phyloP scores from a whole-genome alignment of 2,888 invertebrate genomes.

The Lasioglossum figueresi region DNA sequence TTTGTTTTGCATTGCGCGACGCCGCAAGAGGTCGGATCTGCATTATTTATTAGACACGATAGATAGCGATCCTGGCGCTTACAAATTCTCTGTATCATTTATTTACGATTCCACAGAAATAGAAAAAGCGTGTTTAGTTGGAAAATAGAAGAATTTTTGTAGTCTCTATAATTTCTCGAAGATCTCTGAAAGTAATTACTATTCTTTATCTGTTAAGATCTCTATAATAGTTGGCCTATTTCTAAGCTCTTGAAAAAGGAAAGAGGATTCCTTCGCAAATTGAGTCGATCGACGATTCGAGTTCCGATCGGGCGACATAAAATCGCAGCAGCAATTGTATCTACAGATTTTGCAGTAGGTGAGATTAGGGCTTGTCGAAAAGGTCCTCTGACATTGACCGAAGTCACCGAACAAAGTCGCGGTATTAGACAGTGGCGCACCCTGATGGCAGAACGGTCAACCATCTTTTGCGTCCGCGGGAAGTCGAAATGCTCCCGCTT shows the following conservation, averaged over 20 bases:
- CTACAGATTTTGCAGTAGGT: constrained; percentile 37
- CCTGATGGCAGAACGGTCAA: constrained; percentile 25
- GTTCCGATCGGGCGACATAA: constrained; percentile 28
- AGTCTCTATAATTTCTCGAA: neutral
- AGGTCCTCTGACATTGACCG: constrained; percentile 41
- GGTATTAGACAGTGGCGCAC: constrained; percentile 27
- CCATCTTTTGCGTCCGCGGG: constrained; percentile 43
- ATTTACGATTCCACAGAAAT: neutral
- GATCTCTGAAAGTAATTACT: neutral
- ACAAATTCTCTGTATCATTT: neutral
- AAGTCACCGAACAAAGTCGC: neutral
- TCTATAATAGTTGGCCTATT: neutral
- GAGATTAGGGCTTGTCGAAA: constrained; percentile 42
- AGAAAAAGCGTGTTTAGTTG: neutral
- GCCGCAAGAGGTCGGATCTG: neutral
- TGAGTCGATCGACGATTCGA: neutral
- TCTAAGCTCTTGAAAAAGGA: neutral
- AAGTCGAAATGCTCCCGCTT: constrained; percentile 18
- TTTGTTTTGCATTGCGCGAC: neutral
- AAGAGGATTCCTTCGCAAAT: neutral
- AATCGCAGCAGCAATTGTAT: constrained; percentile 37
- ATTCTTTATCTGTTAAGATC: neutral
- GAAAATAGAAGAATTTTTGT: neutral
- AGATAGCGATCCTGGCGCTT: neutral
- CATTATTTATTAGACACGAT: neutral